phyloP scores from a whole-genome alignment of 92 coral and sea anemone genomes.

The Palythoa grandis region DNA sequence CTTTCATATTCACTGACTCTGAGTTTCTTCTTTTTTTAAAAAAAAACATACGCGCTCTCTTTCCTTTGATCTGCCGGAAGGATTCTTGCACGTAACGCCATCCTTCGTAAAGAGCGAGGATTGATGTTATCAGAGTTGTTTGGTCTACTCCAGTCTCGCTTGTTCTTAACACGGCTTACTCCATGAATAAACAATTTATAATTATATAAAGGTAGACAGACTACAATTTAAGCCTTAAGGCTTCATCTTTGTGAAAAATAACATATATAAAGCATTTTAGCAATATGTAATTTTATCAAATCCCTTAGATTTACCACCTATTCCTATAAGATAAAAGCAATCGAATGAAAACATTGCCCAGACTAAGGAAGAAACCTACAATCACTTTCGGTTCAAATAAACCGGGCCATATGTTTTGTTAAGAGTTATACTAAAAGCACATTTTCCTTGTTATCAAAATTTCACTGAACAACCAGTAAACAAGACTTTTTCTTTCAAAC shows the following conservation, averaged over 20 bases:
- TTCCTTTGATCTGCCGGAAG: not conserved
- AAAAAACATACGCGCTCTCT: not conserved
- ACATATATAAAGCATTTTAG: too few relatives aligned
- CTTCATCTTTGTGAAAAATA: too few relatives aligned
- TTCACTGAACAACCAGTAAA: not conserved
- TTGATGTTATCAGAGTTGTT: too few relatives aligned
- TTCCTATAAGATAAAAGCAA: too few relatives aligned
- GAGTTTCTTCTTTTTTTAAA: not conserved
- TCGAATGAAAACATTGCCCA: not conserved
- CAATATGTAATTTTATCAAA: too few relatives aligned
- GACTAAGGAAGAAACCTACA: not conserved
- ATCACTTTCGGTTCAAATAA: not conserved
- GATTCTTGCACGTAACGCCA: not conserved
- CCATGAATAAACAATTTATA: too few relatives aligned
- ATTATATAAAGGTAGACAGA: too few relatives aligned
- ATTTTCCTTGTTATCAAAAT: not conserved
- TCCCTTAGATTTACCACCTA: too few relatives aligned
- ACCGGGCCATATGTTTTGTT: slow-evolving; percentile 18
- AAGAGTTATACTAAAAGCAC: not conserved
- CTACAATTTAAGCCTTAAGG: too few relatives aligned
- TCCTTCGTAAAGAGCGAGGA: too few relatives aligned
- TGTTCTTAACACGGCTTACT: too few relatives aligned
- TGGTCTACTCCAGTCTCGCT: too few relatives aligned
- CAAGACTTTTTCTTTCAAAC: not conserved
- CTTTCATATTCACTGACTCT: not conserved